These are phyloP conservation scores for Artibeus jamaicensis DNA, from an alignment of 2,797 vertebrate genomes.

Conservation along the genomic window DNA sequence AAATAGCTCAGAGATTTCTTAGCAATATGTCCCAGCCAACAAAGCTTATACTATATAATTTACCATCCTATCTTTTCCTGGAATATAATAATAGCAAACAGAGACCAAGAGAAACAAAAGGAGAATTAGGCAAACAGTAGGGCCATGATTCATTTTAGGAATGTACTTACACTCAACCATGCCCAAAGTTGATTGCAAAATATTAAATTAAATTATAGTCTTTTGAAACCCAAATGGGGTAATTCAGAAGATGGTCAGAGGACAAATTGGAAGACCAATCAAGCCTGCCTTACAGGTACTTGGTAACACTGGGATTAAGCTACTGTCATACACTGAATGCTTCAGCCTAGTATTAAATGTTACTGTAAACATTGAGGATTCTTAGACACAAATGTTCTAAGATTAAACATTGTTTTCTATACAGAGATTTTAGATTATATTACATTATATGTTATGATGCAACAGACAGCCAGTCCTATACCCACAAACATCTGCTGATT, in stretches of 20 bases:
- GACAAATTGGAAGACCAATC: slow-evolving; percentile 8
- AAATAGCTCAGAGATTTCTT: slow-evolving; percentile 26
- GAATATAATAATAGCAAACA: background rate
- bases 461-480: background rate
- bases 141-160: slow-evolving; percentile 21
- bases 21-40: background rate
- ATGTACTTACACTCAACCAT: background rate
- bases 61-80: background rate
- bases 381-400: slow-evolving; percentile 4
- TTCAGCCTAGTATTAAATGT: background rate
- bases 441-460: background rate
- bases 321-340: background rate
- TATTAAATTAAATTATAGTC: slow-evolving; percentile 42
- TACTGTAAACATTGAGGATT: background rate
- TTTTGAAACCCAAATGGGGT: slow-evolving; percentile 14
- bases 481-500: background rate
- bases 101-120: background rate
- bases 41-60: slow-evolving; percentile 35
- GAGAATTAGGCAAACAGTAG: background rate
- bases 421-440: background rate
- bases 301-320: slow-evolving; percentile 8
- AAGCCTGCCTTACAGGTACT: background rate
- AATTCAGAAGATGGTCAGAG: slow-evolving; percentile 34
- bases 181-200: slow-evolving; percentile 46
- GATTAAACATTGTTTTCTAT: slow-evolving; percentile 47